These are phyloP conservation scores for Sphaeridia pumilis DNA, from an alignment of 2,888 invertebrate genomes.

Conservation along the genomic window DNA sequence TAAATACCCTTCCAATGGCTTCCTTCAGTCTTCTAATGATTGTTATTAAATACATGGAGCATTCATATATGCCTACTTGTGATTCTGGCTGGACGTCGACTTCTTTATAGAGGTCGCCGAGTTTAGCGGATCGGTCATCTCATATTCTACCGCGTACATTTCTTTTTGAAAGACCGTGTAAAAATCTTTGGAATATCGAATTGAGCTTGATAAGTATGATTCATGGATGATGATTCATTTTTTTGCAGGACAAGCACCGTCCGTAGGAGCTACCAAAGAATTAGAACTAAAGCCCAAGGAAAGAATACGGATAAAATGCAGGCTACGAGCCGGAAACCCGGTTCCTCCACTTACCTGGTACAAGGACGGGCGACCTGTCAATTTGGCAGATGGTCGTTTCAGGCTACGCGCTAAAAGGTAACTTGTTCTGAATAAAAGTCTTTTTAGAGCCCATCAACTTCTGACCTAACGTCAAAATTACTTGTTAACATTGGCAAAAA, in stretches of 20 bases:
- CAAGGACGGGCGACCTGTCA: conserved; percentile 35
- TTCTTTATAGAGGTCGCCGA: no score
- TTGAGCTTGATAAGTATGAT: no score
- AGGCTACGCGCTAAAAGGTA: conserved; percentile 35
- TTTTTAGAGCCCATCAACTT: neutral
- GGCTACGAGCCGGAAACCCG: conserved; percentile 35
- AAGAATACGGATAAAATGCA: conserved; percentile 33
- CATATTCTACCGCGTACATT: no score
- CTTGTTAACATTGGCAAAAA: neutral
- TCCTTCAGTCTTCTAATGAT: no score
- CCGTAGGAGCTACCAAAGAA: conserved; percentile 32
- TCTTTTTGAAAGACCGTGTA: no score
- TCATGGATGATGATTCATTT: neutral
- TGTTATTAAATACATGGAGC: no score
- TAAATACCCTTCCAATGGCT: no score
- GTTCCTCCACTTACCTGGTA: conserved; percentile 36
- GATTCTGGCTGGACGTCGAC: no score
- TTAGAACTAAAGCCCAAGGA: conserved; percentile 33
- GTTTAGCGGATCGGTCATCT: no score
- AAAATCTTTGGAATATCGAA: no score
- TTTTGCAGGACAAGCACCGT: conserved; percentile 34
- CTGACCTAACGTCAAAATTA: neutral
- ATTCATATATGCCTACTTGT: no score
- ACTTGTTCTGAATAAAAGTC: conserved; percentile 1
- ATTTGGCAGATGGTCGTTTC: conserved; percentile 32